These are phyloP conservation scores for Andrena haemorrhoa DNA, from an alignment of 2,888 invertebrate genomes.

Conservation along the genomic window DNA sequence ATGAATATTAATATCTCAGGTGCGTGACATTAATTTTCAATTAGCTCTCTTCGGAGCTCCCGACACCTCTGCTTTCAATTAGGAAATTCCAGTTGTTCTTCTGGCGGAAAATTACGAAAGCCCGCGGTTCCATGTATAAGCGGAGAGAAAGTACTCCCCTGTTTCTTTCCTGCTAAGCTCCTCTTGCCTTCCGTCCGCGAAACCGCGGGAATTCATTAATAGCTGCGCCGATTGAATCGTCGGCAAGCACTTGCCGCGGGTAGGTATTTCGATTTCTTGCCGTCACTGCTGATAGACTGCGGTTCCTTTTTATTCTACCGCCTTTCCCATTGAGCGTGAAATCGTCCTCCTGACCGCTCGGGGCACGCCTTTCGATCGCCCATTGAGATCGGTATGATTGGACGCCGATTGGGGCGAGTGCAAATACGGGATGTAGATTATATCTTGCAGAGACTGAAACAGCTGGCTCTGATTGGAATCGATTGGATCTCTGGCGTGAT, in stretches of 20 bases:
- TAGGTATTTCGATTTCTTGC: slow-evolving; percentile 57
- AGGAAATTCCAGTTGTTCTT: slow-evolving; percentile 29
- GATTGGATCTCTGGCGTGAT: slow-evolving; percentile 3
- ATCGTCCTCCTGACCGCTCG: slow-evolving; percentile 13
- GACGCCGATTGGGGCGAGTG: not conserved
- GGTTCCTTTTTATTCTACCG: slow-evolving; percentile 56
- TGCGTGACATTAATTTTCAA: slow-evolving; percentile 11
- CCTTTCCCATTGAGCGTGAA: slow-evolving; percentile 26
- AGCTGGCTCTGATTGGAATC: not conserved
- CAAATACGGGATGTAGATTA: not conserved
- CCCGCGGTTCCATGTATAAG: slow-evolving; percentile 10
- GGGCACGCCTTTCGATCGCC: not conserved
- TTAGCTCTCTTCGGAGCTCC: slow-evolving; percentile 6
- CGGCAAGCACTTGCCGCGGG: slow-evolving; percentile 29
- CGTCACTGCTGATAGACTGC: slow-evolving; percentile 42
- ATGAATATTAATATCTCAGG: not conserved
- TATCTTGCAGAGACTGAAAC: not conserved
- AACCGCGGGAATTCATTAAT: slow-evolving; percentile 55
- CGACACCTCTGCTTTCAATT: slow-evolving; percentile 2
- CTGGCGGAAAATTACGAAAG: slow-evolving; percentile 9
- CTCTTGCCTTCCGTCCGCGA: slow-evolving; percentile 20
- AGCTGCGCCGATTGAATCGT: slow-evolving; percentile 30
- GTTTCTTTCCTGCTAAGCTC: not conserved
- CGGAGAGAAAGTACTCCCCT: slow-evolving; percentile 3
- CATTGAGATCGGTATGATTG: not conserved